Base-by-base conservation (phyloP, 2,888 invertebrate genomes). In the Autographa gamma region DNA sequence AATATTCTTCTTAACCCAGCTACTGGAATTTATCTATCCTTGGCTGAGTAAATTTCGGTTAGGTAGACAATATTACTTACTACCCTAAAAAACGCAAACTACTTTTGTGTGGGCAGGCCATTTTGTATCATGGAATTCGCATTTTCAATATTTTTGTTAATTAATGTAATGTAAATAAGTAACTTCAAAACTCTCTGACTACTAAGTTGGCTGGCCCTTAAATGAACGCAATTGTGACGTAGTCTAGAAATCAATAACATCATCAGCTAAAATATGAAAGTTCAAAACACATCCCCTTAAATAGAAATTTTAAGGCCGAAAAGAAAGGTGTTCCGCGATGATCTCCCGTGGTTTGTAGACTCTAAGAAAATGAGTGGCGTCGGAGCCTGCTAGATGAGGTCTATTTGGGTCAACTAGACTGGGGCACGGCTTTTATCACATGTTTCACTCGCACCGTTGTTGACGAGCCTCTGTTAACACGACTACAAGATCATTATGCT, bases 351-450 rank as follows among this genome's bases (percentile, higher is more conserved):
- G 77, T 85, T 86, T 87, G 82, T 64, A 68, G 68, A 68, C 73
- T 69, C 75, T 73, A 72, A 71, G 79, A 81, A 84, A 86, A 84
- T 84, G 85, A 85, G 82, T 74, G 81, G 76, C 77, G 82, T 76
- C 80, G 66, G 66, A 79, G 83, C 77, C 82, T 79, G 72, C 77
- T 79, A 85, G 85, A 85, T 87, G 87, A 84, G 89, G 77, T 81
- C 72, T 89, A 92, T 92, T 87, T 91, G 82, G 93, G 92, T 92
- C 93, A 92, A 88, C 90, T 87, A 83, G 71, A 85, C 85, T 78
- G 74, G 82, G 80, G 76, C 82, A 83, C 82, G 79, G 74, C 67
- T 84, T 84, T 83, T 85, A 82, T 82, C 77, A 79, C 84, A 81
- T 83, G 76, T 79, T 79, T 68, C 74, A 73, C 77, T 77, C 73